Evolutionary conservation across 2,113 vertebrate genomes (phyloP).

Genomic region (Chunga burmeisteri): DNA sequence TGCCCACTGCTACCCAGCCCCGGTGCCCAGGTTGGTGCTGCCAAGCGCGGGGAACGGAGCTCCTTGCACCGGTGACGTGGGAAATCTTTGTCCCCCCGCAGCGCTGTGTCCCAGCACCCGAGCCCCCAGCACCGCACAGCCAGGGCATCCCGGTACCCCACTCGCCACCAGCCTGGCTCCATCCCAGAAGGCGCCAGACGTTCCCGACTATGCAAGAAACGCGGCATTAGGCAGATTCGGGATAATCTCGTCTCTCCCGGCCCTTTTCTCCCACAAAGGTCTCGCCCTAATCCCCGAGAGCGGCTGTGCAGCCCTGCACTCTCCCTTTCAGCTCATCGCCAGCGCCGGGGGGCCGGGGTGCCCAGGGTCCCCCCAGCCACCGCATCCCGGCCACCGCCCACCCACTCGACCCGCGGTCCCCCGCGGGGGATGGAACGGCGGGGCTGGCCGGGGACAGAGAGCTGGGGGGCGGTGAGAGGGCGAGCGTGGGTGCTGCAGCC

Average conservation of each 20-base stretch:
- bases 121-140: accelerated
- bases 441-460: not conserved
- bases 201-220: not conserved
- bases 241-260: slow-evolving; percentile 11
- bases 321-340: not conserved
- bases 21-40: accelerated
- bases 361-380: accelerated
- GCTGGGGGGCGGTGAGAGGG: accelerated
- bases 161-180: not conserved
- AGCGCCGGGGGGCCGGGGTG: not conserved
- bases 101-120: accelerated
- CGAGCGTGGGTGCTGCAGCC: not conserved
- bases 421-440: accelerated
- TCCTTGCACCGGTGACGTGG: accelerated
- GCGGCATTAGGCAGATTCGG: not conserved
- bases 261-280: slow-evolving; percentile 27
- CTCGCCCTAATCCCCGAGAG: not conserved
- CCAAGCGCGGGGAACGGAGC: accelerated
- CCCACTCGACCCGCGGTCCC: accelerated
- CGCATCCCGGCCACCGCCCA: accelerated
- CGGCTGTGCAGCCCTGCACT: not conserved
- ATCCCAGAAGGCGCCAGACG: not conserved
- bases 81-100: accelerated
- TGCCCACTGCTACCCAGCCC: not conserved
- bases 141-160: accelerated